These are phyloP conservation scores for Dioctria rufipes DNA, from an alignment of 2,888 invertebrate species.

Conservation along the genomic window DNA sequence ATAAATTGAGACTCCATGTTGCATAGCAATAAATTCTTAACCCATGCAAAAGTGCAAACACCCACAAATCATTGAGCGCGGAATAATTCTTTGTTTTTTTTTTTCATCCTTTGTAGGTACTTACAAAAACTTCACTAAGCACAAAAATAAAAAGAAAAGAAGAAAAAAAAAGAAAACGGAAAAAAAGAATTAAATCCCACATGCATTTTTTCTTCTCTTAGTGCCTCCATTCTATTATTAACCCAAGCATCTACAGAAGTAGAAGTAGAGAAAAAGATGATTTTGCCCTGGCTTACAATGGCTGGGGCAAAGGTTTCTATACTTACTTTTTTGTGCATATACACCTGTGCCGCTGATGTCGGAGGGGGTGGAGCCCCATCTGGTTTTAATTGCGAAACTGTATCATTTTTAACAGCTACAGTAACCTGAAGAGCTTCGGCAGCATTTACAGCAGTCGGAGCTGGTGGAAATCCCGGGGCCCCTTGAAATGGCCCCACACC, in stretches of 20 bases:
- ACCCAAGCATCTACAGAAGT: slow-evolving; percentile 39
- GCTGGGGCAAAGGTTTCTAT: neutral
- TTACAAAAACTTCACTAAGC: too few relatives aligned
- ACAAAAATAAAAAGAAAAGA: neutral
- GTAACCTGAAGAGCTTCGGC: slow-evolving; percentile 69
- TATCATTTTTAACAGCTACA: slow-evolving; percentile 68
- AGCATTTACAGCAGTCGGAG: slow-evolving; percentile 66
- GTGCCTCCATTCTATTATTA: slow-evolving; percentile 28
- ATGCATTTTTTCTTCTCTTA: slow-evolving; percentile 37
- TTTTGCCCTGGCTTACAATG: neutral
- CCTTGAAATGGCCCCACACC: slow-evolving; percentile 70
- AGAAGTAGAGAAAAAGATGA: neutral
- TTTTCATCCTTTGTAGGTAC: slow-evolving; percentile 1
- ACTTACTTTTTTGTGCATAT: slow-evolving; percentile 60
- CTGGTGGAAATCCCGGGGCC: slow-evolving; percentile 70
- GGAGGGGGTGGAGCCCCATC: slow-evolving; percentile 64
- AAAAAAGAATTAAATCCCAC: slow-evolving; percentile 29
- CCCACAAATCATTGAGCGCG: slow-evolving; percentile 26
- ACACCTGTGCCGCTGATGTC: slow-evolving; percentile 61
- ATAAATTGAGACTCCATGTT: slow-evolving; percentile 44
- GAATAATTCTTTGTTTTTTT: slow-evolving; percentile 19
- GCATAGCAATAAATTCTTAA: slow-evolving; percentile 46
- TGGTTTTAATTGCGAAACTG: slow-evolving; percentile 68
- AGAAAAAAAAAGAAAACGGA: neutral
- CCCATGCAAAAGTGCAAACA: slow-evolving; percentile 48